phyloP scores from a whole-genome alignment of 2,888 invertebrate species.

The Xestia c-nigrum region DNA sequence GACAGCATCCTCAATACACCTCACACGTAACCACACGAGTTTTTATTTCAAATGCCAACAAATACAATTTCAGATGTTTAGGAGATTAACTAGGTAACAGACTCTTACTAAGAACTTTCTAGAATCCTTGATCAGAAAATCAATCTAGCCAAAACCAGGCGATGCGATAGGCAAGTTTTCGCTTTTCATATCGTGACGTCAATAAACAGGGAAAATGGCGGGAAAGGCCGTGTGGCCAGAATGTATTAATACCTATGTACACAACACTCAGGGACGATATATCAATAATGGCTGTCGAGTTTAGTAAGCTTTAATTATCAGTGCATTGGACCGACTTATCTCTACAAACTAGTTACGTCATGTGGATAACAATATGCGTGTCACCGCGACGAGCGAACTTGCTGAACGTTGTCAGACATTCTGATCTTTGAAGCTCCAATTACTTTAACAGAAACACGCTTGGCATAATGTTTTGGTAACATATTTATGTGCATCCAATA shows the following conservation, averaged over 20 bases:
- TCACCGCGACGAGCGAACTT: slow-evolving; percentile 50
- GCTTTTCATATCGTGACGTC: slow-evolving; percentile 56
- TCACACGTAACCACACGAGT: slow-evolving; percentile 26
- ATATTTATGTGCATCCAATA: slow-evolving; percentile 41
- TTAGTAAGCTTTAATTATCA: slow-evolving; percentile 69
- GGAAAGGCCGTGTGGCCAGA: slow-evolving; percentile 47
- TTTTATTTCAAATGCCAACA: slow-evolving; percentile 30
- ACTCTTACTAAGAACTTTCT: not conserved
- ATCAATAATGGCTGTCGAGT: slow-evolving; percentile 62
- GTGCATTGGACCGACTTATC: slow-evolving; percentile 74
- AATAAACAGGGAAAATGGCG: slow-evolving; percentile 46
- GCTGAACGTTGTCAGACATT: slow-evolving; percentile 53
- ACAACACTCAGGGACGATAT: slow-evolving; percentile 50
- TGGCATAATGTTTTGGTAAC: slow-evolving; percentile 42
- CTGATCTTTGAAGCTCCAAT: slow-evolving; percentile 61
- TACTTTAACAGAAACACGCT: slow-evolving; percentile 48
- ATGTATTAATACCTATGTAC: slow-evolving; percentile 50
- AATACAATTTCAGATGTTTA: slow-evolving; percentile 13
- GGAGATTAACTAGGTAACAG: not conserved
- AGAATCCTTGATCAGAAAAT: slow-evolving; percentile 22
- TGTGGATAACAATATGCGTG: slow-evolving; percentile 56
- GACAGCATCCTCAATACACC: slow-evolving; percentile 37
- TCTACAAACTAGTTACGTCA: slow-evolving; percentile 58
- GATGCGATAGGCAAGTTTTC: slow-evolving; percentile 29
- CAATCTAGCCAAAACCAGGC: slow-evolving; percentile 25